Base-by-base conservation (phyloP, 2,797 vertebrate genomes). In the Oreochromis mossambicus region DNA sequence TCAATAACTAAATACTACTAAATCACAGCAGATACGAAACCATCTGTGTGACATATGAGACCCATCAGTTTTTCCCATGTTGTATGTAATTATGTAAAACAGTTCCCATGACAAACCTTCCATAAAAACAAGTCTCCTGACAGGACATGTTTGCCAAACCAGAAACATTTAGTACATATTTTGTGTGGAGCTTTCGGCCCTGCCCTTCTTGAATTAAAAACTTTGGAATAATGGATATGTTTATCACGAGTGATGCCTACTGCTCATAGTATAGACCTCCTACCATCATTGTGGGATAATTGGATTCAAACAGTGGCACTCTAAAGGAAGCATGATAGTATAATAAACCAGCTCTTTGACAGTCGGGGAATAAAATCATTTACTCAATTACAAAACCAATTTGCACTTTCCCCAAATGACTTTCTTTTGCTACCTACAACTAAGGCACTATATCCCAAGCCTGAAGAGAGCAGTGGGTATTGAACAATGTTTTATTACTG, bases 161-260 rank as follows among this genome's bases (percentile, higher is more conserved):
- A 85, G 63, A 58, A 91, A 92, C 76, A 80, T 93, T 90, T 94
- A 94, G 94, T 94, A 91, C 86, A 93, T 89, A 63, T 52, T 79
- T 70, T 46, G 38, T 70, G 66, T 1, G 8, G 21, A 26, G 13
- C 6, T 73, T 46, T 73, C 41, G 12, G 66, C 21, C 41, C 14
- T 29, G 66, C 24, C 9, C 2, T 46, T 73, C 21, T 15, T 29
- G 68, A 48, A 73, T 73, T 17, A 48, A 48, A 48, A 48, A 52
- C 24, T 73, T 48, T 29, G 24, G 41, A 73, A 48, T 73, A 73
- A 48, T 29, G 43, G 41, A 48, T 29, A 46, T 6, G 24, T 48
- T 46, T 48, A 15, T 70, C 13, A 26, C 5, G 1, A 26, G 66
- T 24, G 66, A 70, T 43, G 66, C 38, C 66, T 43, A 6, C n/a